These are phyloP conservation scores for Plecturocebus donacophilus DNA, from an alignment of 2,113 vertebrate species.

Conservation along the genomic window DNA sequence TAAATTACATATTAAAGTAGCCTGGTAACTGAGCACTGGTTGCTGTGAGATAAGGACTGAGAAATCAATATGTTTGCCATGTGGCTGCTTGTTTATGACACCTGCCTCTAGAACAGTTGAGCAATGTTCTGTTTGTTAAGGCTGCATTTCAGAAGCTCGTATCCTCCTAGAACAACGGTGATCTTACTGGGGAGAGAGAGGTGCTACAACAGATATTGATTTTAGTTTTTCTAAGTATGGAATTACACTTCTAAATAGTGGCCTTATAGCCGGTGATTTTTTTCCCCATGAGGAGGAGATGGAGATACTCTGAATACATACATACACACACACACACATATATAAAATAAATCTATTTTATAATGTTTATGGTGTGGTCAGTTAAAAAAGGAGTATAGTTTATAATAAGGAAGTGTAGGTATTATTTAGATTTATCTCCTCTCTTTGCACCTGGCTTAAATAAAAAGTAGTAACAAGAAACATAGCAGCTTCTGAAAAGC, in stretches of 20 bases:
- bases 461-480: background rate
- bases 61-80: slow-evolving; percentile 89
- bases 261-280: background rate
- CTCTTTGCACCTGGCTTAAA: background rate
- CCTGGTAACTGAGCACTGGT: slow-evolving; percentile 89
- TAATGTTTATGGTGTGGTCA: background rate
- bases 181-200: slow-evolving; percentile 41
- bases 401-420: background rate
- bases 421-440: background rate
- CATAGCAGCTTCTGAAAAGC: background rate
- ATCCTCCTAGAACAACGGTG: slow-evolving; percentile 36
- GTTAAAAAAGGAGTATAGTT: background rate
- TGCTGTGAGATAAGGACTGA: slow-evolving; percentile 85
- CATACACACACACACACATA: background rate
- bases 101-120: slow-evolving; percentile 84
- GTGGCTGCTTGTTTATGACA: slow-evolving; percentile 89
- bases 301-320: background rate
- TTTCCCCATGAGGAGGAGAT: too few relatives aligned
- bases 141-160: slow-evolving; percentile 67
- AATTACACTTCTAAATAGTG: background rate
- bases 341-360: background rate
- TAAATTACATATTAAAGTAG: slow-evolving; percentile 90
- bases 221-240: slow-evolving; percentile 58
- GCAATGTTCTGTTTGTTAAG: slow-evolving; percentile 81
- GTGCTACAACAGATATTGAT: slow-evolving; percentile 72